phyloP scores from a whole-genome alignment of 30 jellyfish, hydroid and myxozoan species.

The Aurelia aurita region DNA sequence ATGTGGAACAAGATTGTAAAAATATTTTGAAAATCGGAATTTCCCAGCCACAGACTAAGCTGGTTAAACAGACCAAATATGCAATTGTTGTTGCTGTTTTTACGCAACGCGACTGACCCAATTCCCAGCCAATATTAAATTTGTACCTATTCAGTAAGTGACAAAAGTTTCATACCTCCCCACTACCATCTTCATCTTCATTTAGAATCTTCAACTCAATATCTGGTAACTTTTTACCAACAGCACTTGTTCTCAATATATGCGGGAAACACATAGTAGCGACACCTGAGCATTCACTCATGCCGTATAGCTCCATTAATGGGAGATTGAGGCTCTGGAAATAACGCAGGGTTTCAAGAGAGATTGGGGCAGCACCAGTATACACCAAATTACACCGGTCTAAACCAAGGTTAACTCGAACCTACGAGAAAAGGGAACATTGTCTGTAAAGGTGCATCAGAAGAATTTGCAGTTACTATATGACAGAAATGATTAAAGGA shows the following conservation, averaged over 20 bases:
- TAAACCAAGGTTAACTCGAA: slow-evolving; percentile 79
- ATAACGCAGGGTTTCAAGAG: slow-evolving; percentile 84
- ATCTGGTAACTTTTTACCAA: slow-evolving; percentile 57
- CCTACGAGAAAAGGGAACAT: slow-evolving; percentile 31
- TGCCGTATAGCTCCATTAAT: slow-evolving; percentile 84
- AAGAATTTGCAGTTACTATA: no score
- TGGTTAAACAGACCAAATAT: no score
- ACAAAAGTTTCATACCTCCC: slow-evolving; percentile 71
- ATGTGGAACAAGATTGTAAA: no score
- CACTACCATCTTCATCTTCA: slow-evolving; percentile 95
- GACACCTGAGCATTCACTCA: slow-evolving; percentile 95
- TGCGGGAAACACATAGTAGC: slow-evolving; percentile 66
- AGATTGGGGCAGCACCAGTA: slow-evolving; percentile 96
- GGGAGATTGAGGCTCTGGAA: slow-evolving; percentile 92
- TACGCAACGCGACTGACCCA: no score
- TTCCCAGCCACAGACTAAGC: no score
- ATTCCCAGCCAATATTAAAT: no score
- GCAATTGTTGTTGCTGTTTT: no score
- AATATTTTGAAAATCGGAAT: no score
- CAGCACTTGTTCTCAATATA: slow-evolving; percentile 51
- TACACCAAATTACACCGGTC: slow-evolving; percentile 73
- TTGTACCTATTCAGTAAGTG: no score
- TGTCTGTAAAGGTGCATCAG: no score
- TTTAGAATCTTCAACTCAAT: slow-evolving; percentile 76
- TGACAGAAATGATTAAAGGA: no score